Base-by-base conservation (phyloP, 2,888 invertebrate genomes). In the Opisthograptis luteolata region DNA sequence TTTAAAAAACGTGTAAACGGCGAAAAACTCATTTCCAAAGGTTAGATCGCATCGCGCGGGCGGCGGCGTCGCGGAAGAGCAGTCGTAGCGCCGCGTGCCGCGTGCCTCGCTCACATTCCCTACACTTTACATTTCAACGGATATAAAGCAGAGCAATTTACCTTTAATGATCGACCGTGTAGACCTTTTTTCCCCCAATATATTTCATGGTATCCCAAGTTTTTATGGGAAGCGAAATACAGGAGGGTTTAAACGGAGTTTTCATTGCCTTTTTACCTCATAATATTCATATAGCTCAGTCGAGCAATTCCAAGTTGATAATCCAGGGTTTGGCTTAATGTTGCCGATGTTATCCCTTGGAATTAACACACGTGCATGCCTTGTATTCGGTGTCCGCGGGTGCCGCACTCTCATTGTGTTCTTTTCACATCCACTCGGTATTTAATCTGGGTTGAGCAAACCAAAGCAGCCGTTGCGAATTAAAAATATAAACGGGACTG, bases 251-350 rank as follows among this genome's bases (percentile, higher is more conserved):
- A 71, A 80, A 76, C 70, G 71, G 79, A 75, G 77, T 79, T 87
- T 84, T 87, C 84, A 87, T 85, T 83, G 84, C 84, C 36, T 81
- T 85, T 87, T 85, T 79, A 81, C 80, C 76, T 80, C 79, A 79
- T 84, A 79, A 85, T 81, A 81, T 80, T 84, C 83, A 81, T 80
- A 81, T 76, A 80, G 80, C 77, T 79, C 78, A 77, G 73, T 76
- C 74, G 74, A 73, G 79, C 79, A 84, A 81, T 85, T 80, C 79
- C 79, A 79, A 81, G 79, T 83, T 84, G 81, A 84, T 87, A 87
- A 87, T 86, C 86, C 84, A 64, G 81, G 80, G 81, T 73, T 59
- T 74, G 74, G 76, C 77, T 79, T 81, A 86, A 85, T 83, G 84
- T 81, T 74, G 65, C 73, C 70, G 76, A 74, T 78, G 74, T 79